Percentiles rank a stretch among this genome's conserved stretches.
Evolutionary conservation across 2,113 vertebrate species (phyloP).

Genomic region (Tautogolabrus adspersus): DNA sequence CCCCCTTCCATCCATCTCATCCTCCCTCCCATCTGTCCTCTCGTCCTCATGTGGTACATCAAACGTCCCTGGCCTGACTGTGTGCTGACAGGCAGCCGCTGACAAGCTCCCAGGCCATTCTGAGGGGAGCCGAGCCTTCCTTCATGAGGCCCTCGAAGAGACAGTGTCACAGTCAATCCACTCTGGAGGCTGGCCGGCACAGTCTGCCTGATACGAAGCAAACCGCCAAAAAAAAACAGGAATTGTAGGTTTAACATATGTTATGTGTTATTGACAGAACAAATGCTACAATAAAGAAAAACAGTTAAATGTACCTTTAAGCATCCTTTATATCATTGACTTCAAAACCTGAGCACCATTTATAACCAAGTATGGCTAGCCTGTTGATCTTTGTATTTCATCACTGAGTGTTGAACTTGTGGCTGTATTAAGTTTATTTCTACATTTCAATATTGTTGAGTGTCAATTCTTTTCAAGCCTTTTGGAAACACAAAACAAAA

Average conservation of each 20-base stretch:
- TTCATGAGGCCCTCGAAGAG: constrained; percentile 69
- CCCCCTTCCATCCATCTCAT: constrained; percentile 33
- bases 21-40: constrained; percentile 58
- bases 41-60: constrained; percentile 61
- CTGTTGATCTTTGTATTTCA: no score
- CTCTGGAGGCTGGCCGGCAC: constrained; percentile 50
- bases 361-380: no score
- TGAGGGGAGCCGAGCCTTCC: constrained; percentile 60
- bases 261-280: not conserved
- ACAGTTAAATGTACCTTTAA: not conserved
- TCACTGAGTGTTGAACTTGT: no score
- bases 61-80: constrained; percentile 57
- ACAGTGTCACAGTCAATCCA: constrained; percentile 77
- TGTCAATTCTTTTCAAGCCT: no score
- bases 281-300: not conserved
- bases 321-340: not conserved
- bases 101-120: constrained; percentile 75
- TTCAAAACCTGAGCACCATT: no score
- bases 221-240: constrained; percentile 48
- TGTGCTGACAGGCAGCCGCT: constrained; percentile 75
- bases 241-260: constrained; percentile 35
- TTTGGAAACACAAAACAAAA: no score
- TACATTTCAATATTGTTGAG: no score
- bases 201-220: constrained; percentile 43
- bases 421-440: not conserved